Conservation (phyloP, 1,140 invertebrate genomes). For the Temnothorax curvispinosus region DNA sequence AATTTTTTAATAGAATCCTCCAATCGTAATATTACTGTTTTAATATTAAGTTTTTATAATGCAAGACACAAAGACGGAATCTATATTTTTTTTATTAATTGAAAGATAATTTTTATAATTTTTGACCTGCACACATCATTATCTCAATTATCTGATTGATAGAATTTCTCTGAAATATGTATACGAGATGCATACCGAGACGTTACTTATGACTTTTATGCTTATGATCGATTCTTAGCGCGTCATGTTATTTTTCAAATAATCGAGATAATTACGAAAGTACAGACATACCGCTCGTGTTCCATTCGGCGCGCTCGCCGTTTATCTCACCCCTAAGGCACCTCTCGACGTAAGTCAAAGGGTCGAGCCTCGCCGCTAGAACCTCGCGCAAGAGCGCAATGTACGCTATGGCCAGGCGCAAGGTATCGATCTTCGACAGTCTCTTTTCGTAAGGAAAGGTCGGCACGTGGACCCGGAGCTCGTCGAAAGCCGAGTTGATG, state of each 20-base stretch:
- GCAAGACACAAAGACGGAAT: neutral
- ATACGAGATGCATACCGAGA: no score
- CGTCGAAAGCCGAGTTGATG: conserved; percentile 99
- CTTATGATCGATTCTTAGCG: neutral
- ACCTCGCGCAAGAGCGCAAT: conserved; percentile 97
- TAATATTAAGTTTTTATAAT: neutral
- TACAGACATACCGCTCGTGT: conserved; percentile 93
- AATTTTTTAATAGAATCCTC: no score
- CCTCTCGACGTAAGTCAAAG: conserved; percentile 96
- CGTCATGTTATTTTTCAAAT: neutral
- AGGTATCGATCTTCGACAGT: conserved; percentile 98
- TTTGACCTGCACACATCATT: neutral
- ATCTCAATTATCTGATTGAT: neutral
- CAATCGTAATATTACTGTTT: neutral
- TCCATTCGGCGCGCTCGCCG: conserved; percentile 95
- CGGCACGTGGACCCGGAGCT: conserved; percentile 96
- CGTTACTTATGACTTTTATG: neutral
- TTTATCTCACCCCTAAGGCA: conserved; percentile 95
- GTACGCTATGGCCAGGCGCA: conserved; percentile 98
- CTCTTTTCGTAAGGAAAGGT: conserved; percentile 99
- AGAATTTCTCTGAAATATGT: neutral
- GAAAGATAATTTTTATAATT: no score
- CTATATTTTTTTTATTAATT: neutral
- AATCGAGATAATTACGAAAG: neutral
- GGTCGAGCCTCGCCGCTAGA: conserved; percentile 95